phyloP scores from a whole-genome alignment of 2,113 vertebrate species.

The Stigmatopora nigra region DNA sequence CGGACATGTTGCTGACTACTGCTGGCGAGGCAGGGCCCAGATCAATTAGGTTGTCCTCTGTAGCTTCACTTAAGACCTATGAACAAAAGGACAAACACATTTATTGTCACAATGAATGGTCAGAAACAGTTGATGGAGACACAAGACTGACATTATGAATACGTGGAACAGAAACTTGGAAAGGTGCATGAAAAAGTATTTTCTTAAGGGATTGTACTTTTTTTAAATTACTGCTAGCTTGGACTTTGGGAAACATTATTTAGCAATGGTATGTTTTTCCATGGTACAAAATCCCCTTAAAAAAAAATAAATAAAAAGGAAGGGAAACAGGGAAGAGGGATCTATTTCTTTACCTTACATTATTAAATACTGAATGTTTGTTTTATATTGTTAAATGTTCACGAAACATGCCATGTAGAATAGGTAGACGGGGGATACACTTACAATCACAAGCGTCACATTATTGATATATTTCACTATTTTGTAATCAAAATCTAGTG shows the following conservation, averaged over 20 bases:
- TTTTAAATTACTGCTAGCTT: background rate
- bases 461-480: no score
- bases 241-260: background rate
- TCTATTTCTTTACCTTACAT: background rate
- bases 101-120: background rate
- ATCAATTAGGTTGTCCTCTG: constrained; percentile 95
- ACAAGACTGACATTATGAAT: background rate
- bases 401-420: constrained; percentile 47
- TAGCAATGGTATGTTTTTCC: background rate
- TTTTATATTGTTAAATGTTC: constrained; percentile 9
- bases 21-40: constrained; percentile 94
- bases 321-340: background rate
- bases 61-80: constrained; percentile 90
- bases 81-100: background rate
- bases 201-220: constrained; percentile 47
- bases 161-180: constrained; percentile 15
- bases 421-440: no score
- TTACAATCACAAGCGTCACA: no score
- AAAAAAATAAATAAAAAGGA: constrained; percentile 33
- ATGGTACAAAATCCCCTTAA: constrained; percentile 45
- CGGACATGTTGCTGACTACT: constrained; percentile 87
- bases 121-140: background rate
- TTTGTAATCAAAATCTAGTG: no score
- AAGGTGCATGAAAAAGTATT: constrained; percentile 40
- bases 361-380: constrained; percentile 3